phyloP scores from a whole-genome alignment of 2,113 vertebrate species.

The Pygoscelis adeliae region DNA sequence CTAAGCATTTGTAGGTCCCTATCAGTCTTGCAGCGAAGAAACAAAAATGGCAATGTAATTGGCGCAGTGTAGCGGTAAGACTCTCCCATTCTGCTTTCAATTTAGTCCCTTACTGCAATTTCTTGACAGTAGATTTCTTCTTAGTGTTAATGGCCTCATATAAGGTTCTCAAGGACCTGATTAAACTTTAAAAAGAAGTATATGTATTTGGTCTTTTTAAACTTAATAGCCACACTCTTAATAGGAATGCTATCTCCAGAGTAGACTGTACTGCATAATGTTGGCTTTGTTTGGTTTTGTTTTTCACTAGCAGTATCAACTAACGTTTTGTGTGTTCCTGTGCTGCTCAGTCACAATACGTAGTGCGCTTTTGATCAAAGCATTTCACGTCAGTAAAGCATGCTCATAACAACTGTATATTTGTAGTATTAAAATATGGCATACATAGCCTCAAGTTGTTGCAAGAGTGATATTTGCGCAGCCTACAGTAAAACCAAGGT shows the following conservation, averaged over 20 bases:
- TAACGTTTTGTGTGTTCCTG: neutral
- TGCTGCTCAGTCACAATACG: neutral
- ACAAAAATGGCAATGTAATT: constrained; percentile 75
- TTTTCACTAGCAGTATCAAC: neutral
- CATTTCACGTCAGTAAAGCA: neutral
- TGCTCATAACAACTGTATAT: neutral
- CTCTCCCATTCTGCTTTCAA: constrained; percentile 79
- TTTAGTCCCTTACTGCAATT: constrained; percentile 81
- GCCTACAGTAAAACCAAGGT: constrained; percentile 4
- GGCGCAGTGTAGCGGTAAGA: constrained; percentile 71
- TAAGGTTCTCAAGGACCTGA: constrained; percentile 45
- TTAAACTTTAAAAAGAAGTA: constrained; percentile 53
- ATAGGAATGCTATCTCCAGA: neutral
- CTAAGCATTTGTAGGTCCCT: constrained; percentile 69
- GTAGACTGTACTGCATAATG: neutral
- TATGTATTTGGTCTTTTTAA: constrained; percentile 14
- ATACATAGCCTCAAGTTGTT: neutral
- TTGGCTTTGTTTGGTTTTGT: neutral
- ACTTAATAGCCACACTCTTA: constrained; percentile 18
- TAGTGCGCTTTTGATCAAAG: neutral
- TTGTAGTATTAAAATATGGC: constrained; percentile 3
- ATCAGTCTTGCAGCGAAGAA: constrained; percentile 77
- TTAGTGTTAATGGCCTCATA: constrained; percentile 38
- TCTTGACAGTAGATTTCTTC: constrained; percentile 77
- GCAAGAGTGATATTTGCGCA: constrained; percentile 13